These are phyloP conservation scores for Heliconius hortense DNA, from an alignment of 2,888 invertebrate genomes.

Conservation along the genomic window DNA sequence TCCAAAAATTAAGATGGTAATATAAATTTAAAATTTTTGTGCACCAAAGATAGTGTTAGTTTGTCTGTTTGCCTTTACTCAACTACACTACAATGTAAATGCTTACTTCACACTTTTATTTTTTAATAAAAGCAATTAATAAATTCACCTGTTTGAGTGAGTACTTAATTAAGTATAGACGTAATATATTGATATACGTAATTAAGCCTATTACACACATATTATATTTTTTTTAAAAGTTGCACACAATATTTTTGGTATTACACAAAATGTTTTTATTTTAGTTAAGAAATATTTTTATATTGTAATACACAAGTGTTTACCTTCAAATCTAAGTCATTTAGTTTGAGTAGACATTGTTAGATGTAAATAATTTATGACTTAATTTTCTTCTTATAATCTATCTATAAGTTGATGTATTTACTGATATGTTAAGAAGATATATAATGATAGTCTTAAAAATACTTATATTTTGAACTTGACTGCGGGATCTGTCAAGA, in stretches of 20 bases:
- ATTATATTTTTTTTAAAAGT: slow-evolving; percentile 23
- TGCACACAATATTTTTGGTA: slow-evolving; percentile 20
- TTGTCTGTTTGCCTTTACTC: slow-evolving; percentile 11
- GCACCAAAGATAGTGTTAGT: slow-evolving; percentile 23
- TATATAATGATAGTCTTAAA: slow-evolving; percentile 2
- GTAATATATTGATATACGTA: slow-evolving; percentile 30
- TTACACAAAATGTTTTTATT: not conserved
- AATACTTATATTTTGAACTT: not conserved
- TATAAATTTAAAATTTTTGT: slow-evolving; percentile 5
- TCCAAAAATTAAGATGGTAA: not conserved
- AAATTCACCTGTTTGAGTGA: slow-evolving; percentile 8
- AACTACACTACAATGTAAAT: slow-evolving; percentile 12
- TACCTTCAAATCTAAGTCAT: slow-evolving; percentile 32
- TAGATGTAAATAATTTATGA: not conserved
- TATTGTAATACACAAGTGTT: slow-evolving; percentile 19
- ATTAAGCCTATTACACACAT: slow-evolving; percentile 21
- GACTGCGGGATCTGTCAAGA: not conserved
- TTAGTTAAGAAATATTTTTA: slow-evolving; percentile 26
- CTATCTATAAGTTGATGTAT: slow-evolving; percentile 9
- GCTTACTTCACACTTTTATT: slow-evolving; percentile 20
- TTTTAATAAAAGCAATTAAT: not conserved
- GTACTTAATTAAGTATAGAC: slow-evolving; percentile 4
- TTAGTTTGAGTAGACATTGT: slow-evolving; percentile 1
- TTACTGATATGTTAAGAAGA: not conserved
- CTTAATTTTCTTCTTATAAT: not conserved